Conservation (phyloP, 1,140 invertebrate species). For the Hyposmocoma kahamanoa region DNA sequence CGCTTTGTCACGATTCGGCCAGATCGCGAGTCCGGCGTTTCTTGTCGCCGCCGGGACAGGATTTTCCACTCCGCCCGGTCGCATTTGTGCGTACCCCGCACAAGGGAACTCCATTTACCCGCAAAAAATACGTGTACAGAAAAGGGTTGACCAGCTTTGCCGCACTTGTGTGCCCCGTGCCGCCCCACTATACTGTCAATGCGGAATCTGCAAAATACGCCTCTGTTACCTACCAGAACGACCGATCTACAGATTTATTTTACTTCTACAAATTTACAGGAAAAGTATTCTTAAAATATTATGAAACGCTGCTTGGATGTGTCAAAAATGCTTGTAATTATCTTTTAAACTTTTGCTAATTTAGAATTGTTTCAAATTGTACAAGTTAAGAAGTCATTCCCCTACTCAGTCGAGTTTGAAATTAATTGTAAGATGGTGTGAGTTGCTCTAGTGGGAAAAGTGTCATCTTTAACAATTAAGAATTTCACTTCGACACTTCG, state of each 20-base stretch:
- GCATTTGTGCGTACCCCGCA: conserved; percentile 44
- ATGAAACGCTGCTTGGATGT: too few relatives aligned
- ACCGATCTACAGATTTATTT: too few relatives aligned
- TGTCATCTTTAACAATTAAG: conserved; percentile 19
- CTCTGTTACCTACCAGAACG: neutral
- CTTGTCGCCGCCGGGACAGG: conserved; percentile 46
- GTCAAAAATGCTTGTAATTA: too few relatives aligned
- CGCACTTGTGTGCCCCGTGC: conserved; percentile 2
- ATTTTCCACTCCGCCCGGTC: conserved; percentile 42
- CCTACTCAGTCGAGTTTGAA: conserved; percentile 2
- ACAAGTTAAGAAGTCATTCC: neutral
- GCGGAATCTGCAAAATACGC: too few relatives aligned
- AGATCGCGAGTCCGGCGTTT: conserved; percentile 23
- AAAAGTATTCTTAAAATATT: too few relatives aligned
- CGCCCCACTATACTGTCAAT: neutral
- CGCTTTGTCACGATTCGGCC: conserved; percentile 34
- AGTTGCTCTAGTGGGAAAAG: conserved; percentile 1
- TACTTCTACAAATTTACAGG: too few relatives aligned
- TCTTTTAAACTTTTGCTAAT: neutral
- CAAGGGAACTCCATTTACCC: conserved; percentile 53
- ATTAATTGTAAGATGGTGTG: conserved; percentile 5
- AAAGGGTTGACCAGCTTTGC: conserved; percentile 19
- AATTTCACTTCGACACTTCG: conserved; percentile 17
- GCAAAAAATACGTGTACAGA: conserved; percentile 39
- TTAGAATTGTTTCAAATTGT: neutral